phyloP scores from a whole-genome alignment of 2,113 vertebrate genomes.

The Tylochromis polylepis region DNA sequence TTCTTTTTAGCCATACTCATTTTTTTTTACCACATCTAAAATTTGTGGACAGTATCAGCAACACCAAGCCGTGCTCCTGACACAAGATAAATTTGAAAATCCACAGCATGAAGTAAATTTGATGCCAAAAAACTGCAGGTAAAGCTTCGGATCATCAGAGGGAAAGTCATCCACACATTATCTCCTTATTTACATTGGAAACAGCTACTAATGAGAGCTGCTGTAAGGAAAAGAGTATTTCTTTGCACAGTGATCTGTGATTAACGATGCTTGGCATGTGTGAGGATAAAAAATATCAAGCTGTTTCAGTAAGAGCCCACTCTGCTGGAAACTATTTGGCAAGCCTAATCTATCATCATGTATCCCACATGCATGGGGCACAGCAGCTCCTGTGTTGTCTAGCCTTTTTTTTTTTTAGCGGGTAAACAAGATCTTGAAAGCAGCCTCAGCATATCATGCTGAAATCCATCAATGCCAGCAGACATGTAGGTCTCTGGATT shows the following conservation, averaged over 20 bases:
- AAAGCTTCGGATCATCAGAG: background rate
- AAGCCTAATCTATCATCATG: background rate
- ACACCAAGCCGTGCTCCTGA: background rate
- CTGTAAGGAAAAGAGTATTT: background rate
- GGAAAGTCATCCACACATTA: background rate
- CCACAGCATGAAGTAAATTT: background rate
- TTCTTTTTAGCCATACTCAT: background rate
- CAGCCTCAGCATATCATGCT: background rate
- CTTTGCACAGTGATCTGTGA: background rate
- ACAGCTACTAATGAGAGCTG: background rate
- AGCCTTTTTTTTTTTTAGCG: background rate
- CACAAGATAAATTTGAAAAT: background rate
- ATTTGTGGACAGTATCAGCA: background rate
- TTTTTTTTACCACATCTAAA: background rate
- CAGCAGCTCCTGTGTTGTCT: background rate
- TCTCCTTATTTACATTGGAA: slow-evolving; percentile 14
- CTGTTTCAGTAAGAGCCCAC: background rate
- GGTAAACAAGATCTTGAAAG: background rate
- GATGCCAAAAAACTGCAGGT: background rate
- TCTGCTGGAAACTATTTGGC: background rate
- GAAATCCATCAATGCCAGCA: background rate
- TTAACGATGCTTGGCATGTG: background rate
- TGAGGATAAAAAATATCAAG: background rate
- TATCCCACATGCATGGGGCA: background rate
- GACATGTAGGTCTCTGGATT: background rate